A percentile compares a stretch with the other conserved stretches of the same genome.
phyloP scores from a whole-genome alignment of 2,113 vertebrate genomes.

The Panthera tigris region DNA sequence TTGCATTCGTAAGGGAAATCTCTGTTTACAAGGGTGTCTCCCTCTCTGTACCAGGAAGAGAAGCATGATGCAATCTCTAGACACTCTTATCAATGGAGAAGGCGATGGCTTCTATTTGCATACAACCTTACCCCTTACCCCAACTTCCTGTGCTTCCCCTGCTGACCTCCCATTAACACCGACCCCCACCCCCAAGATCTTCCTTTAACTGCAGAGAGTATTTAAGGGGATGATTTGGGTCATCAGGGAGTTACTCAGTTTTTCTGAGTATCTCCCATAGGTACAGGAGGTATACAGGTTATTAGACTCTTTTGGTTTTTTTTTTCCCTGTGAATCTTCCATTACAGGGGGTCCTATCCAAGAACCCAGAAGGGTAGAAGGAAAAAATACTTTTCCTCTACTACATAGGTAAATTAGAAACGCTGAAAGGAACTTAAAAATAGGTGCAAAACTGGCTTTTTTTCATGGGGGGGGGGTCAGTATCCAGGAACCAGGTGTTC shows the following conservation, averaged over 20 bases:
- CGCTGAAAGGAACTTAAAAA: not conserved
- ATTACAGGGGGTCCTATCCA: not conserved
- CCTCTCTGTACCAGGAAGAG: not conserved
- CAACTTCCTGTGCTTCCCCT: not conserved
- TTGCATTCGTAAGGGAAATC: not conserved
- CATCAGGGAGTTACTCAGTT: not conserved
- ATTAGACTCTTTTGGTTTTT: not conserved
- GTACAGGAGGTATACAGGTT: not conserved
- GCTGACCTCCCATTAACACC: not conserved
- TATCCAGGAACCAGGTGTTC: not conserved
- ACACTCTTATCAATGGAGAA: no score
- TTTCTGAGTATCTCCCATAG: not conserved
- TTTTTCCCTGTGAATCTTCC: not conserved
- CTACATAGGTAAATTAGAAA: not conserved
- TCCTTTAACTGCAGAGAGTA: not conserved
- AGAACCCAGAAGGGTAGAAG: not conserved
- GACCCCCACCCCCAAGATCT: no score
- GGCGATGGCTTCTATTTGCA: no score
- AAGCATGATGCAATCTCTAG: not conserved
- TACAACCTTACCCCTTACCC: no score
- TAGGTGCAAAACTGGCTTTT: not conserved
- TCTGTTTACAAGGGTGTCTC: not conserved
- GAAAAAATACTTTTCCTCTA: not conserved
- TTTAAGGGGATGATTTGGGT: not conserved
- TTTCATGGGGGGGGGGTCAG: accelerated